Percentiles rank a stretch among this genome's conserved stretches.
Evolutionary conservation across 2,888 invertebrate species (phyloP).

Genomic region (Amblyjoppa proteus): DNA sequence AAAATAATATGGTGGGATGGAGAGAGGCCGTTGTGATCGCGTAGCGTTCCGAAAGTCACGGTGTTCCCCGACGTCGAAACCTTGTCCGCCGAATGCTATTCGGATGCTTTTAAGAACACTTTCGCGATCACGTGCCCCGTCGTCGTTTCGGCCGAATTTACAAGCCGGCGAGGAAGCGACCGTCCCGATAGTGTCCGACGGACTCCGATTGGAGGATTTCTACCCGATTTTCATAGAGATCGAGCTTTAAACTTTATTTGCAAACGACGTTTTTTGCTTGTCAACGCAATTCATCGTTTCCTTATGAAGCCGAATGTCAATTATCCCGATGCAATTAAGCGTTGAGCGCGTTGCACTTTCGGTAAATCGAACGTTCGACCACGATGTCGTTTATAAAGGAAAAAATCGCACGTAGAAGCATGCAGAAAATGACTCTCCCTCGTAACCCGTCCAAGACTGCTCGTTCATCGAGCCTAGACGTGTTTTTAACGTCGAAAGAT

Average conservation of each 20-base stretch:
- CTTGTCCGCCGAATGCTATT: background rate
- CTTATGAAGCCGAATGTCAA: background rate
- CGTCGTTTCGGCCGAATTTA: background rate
- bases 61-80: background rate
- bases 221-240: background rate
- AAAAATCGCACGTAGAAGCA: background rate
- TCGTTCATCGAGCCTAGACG: background rate
- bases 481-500: background rate
- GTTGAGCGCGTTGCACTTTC: background rate
- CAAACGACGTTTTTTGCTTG: background rate
- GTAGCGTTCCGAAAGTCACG: constrained; percentile 1
- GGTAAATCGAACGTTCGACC: background rate
- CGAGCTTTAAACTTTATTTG: background rate
- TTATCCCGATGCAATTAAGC: background rate
- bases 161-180: background rate
- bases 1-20: constrained; percentile 10
- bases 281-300: background rate
- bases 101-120: constrained; percentile 28
- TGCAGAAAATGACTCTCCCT: background rate
- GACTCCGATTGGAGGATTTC: background rate
- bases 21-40: constrained; percentile 24
- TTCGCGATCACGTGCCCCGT: constrained; percentile 22
- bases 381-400: background rate
- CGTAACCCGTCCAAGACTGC: background rate
- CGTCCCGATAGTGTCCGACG: background rate